Conservation (phyloP, 1,140 invertebrate genomes). For the Dendroctonus ponderosae region DNA sequence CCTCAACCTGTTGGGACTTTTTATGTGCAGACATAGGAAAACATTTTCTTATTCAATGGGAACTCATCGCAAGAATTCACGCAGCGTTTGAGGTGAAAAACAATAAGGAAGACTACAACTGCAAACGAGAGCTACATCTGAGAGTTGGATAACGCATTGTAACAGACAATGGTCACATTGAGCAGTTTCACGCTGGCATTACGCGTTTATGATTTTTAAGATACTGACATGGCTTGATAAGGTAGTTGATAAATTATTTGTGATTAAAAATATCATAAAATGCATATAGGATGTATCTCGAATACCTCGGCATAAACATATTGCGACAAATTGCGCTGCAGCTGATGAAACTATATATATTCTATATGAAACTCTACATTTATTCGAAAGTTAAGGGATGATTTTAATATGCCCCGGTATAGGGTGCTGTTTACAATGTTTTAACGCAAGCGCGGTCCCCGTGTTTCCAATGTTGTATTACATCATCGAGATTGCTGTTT, state of each 20-base stretch:
- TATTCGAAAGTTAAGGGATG: not conserved
- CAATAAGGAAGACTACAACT: not conserved
- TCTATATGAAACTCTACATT: not conserved
- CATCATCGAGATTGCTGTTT: conserved; percentile 28
- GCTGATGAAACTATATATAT: not conserved
- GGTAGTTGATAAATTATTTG: no score
- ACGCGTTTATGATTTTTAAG: not conserved
- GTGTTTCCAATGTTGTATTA: conserved; percentile 23
- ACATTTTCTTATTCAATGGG: no score
- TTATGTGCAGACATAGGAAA: no score
- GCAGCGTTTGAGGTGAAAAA: not conserved
- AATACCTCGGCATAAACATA: not conserved
- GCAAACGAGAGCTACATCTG: not conserved
- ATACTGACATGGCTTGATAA: not conserved
- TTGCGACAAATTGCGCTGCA: not conserved
- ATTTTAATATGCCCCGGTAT: not conserved
- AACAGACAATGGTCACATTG: not conserved
- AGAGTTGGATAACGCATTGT: not conserved
- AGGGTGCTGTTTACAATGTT: conserved; percentile 1
- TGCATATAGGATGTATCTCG: not conserved
- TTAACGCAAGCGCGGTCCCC: conserved; percentile 20
- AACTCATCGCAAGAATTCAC: not conserved
- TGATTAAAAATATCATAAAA: not conserved
- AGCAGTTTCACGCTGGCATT: not conserved
- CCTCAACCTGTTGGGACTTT: no score